Percentiles rank a stretch among this genome's conserved stretches.
These are phyloP conservation scores for Heloderma charlesbogerti DNA, from an alignment of 2,113 vertebrate genomes.

Conservation along the genomic window DNA sequence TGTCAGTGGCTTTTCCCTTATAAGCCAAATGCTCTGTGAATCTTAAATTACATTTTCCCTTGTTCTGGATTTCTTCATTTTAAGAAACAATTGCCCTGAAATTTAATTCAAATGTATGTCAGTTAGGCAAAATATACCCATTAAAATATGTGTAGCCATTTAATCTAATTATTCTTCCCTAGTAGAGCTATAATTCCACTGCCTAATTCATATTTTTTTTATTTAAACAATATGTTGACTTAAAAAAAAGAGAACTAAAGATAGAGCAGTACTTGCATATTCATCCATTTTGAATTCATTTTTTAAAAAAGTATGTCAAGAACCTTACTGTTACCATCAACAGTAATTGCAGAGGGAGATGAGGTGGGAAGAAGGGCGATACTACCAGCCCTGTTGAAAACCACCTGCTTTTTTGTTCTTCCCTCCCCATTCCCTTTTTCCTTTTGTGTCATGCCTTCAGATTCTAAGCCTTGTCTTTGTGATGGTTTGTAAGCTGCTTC, in stretches of 20 bases:
- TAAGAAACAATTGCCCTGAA: not conserved
- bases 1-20: not conserved
- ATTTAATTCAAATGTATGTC: conserved; percentile 32
- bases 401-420: too few species aligned
- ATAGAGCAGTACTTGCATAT: not conserved
- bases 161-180: conserved; percentile 19
- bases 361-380: too few species aligned
- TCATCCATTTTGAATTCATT: not conserved
- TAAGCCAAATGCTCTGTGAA: not conserved
- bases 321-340: not conserved
- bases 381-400: too few species aligned
- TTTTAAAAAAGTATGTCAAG: not conserved
- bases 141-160: conserved; percentile 12
- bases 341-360: too few species aligned
- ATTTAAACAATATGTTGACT: conserved; percentile 27
- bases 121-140: conserved; percentile 17
- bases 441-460: too few species aligned
- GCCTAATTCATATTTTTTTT: not conserved
- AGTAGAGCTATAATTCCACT: not conserved
- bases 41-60: conserved; percentile 19
- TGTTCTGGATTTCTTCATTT: conserved; percentile 21
- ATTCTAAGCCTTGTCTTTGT: too few species aligned
- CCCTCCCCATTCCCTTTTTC: too few species aligned
- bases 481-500: too few species aligned
- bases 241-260: not conserved